phyloP scores from a whole-genome alignment of 2,797 vertebrate genomes.

The Cetoscarus ocellatus region DNA sequence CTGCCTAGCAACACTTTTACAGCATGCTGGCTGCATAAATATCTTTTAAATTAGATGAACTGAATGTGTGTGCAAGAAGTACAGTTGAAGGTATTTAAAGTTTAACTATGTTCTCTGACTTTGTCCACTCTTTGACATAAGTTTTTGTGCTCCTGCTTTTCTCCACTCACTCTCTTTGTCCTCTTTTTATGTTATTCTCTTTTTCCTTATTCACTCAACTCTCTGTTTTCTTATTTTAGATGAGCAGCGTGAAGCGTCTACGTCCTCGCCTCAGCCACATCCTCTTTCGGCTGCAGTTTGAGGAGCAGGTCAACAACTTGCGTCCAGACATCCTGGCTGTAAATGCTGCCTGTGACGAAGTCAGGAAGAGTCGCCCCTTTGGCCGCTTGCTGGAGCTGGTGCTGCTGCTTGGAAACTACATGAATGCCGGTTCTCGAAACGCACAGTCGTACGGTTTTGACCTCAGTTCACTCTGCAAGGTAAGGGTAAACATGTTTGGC shows the following conservation, averaged over 20 bases:
- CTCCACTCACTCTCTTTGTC: not conserved
- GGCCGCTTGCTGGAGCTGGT: slow-evolving; percentile 94
- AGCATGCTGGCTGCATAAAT: slow-evolving; percentile 71
- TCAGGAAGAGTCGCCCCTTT: slow-evolving; percentile 93
- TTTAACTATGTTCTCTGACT: slow-evolving; percentile 46
- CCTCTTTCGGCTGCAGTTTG: slow-evolving; percentile 98
- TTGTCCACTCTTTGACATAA: slow-evolving; percentile 19
- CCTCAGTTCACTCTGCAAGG: slow-evolving; percentile 98
- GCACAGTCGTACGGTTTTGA: slow-evolving; percentile 95
- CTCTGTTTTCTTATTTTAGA: slow-evolving; percentile 81
- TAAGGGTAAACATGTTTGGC: slow-evolving; percentile 66
- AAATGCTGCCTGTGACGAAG: slow-evolving; percentile 93
- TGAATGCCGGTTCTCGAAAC: slow-evolving; percentile 97
- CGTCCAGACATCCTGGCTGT: slow-evolving; percentile 96
- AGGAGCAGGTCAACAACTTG: slow-evolving; percentile 96
- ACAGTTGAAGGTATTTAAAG: slow-evolving; percentile 55
- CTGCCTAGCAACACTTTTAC: slow-evolving; percentile 79
- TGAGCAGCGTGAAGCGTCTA: slow-evolving; percentile 94
- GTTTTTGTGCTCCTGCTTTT: not conserved
- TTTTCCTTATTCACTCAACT: not conserved
- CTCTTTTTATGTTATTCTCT: slow-evolving; percentile 6
- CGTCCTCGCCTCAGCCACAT: slow-evolving; percentile 93
- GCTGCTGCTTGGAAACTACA: slow-evolving; percentile 96
- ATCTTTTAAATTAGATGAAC: slow-evolving; percentile 70
- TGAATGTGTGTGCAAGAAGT: slow-evolving; percentile 56